Base-by-base conservation (phyloP, 2,797 vertebrate species). In the Tenualosa thibaudeaui region DNA sequence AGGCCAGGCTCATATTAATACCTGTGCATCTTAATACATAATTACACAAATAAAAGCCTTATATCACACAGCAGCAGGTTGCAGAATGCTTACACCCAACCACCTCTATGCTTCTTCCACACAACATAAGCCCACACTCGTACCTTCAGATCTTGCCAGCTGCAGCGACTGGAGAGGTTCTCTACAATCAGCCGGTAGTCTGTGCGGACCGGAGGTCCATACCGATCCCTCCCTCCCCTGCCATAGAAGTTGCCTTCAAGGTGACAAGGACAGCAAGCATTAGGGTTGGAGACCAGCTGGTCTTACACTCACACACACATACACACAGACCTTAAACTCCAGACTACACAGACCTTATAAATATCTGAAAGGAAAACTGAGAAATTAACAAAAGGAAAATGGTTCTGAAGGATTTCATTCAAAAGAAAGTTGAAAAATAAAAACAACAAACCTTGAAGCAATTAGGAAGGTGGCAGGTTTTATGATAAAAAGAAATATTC, bases 131-230 rank as follows among this genome's bases (percentile, higher is more conserved):
- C 58, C 19, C 62, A 13, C 62, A 65, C 62, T 17, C 37, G 1
- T 95, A 98, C 98, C 98, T 99, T 99, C 81, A 99, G 92, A 92
- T 99, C 98, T 91, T 99, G 98, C 98, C 98, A 99, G 93, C 98
- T 99, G 95, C 98, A 99, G 88, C 97, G 97, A 92, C 97, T 98
- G 89, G 98, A 99, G 91, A 99, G 95, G 93, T 99, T 99, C 93
- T 99, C 98, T 92, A 99, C 98, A 94, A 98, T 98, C 91, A 99
- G 97, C 84, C 98, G 97, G 94, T 99, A 99, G 91, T 99, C 98
- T 85, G 98, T 98, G 90, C 98, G 96, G 82, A 97, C 97, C 0
- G 98, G 98, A 86, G 98, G 98, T 88, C 98, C 98, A 43, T 97
- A 98, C 91, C 98, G 94, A 95, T 99, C 98, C 94, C 97, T 96